A percentile compares a stretch with the other conserved stretches of the same genome.
Evolutionary conservation across 2,797 vertebrate species (phyloP).

Genomic region (Pitangus sulphuratus): DNA sequence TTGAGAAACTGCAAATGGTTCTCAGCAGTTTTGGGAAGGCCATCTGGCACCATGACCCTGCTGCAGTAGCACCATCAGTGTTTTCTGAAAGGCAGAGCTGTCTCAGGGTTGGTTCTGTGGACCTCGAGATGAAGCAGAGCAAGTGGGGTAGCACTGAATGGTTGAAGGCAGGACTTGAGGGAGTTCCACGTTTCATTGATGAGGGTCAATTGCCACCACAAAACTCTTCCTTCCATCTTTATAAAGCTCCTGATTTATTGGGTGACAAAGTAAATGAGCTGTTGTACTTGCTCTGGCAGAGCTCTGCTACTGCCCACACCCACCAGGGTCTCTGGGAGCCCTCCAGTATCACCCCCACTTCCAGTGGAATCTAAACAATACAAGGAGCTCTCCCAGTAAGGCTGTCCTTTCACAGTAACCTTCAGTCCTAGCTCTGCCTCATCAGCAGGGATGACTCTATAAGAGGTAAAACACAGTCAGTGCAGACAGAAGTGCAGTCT

Average conservation of each 20-base stretch:
- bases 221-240: neutral
- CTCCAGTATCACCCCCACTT: neutral
- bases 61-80: neutral
- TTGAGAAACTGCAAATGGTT: neutral
- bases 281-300: neutral
- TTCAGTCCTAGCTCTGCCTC: neutral
- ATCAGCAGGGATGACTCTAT: neutral
- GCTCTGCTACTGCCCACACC: neutral
- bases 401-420: neutral
- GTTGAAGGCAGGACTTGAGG: neutral
- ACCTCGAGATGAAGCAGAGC: fast-evolving
- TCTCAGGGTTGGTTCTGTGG: neutral
- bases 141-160: neutral
- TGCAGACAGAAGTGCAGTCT: neutral
- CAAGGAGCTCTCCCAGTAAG: neutral
- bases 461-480: neutral
- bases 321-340: fast-evolving
- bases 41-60: neutral
- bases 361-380: neutral
- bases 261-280: neutral
- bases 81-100: neutral
- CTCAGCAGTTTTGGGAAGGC: neutral
- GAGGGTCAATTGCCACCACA: neutral
- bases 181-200: neutral
- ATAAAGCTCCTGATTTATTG: neutral